Base-by-base conservation (phyloP, 1,140 invertebrate species). In the Drosophila sp. region DNA sequence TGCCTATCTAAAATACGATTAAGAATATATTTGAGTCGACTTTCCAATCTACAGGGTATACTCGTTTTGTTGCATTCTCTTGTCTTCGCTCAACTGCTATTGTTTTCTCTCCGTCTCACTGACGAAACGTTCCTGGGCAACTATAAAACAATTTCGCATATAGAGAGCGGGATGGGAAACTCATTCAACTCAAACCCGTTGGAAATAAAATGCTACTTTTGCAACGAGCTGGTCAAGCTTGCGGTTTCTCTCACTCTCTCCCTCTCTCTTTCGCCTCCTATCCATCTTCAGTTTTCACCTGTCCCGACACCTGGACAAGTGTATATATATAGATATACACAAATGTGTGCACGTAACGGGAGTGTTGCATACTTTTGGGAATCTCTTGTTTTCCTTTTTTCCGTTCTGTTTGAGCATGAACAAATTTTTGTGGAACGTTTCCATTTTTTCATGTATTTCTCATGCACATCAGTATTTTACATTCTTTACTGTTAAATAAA, bases 111-210 rank as follows among this genome's bases (percentile, higher is more conserved):
- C 58, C 40, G 7, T 48, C 27, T 1, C 58, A 59, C 58, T 54
- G 63, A 64, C 75, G 76, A 67, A 67, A 67, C 83, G 61, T 62
- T 65, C 43, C 75, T 54, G 64, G 75, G 61, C 66, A 82, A 76
- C 82, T 86, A 86, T 89, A 89, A 86, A 86, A 86, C 82, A 82
- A 86, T 86, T 86, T 82, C 78, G 71, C 78, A 78, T 89, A 82
- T 66, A 18, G 38, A 18, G 38, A 50, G 25, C 50, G 69, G 62
- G 32, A 65, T 64, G 53, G 51, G 43, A 25, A 61, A 58, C 59
- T 59, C 65, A 46, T 41, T 16, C 18, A n/a, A 38, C 66, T 48
- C 29, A 46, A 56, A 43, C 41, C 9, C 27, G 18, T 7, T 32
- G 43, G 43, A 62, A 54, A 69, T 62, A 73, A 73, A 73, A 69